Percentiles rank a stretch among this genome's conserved stretches.
Evolutionary conservation across 2,113 vertebrate genomes (phyloP).

Genomic region (Anhinga anhinga): DNA sequence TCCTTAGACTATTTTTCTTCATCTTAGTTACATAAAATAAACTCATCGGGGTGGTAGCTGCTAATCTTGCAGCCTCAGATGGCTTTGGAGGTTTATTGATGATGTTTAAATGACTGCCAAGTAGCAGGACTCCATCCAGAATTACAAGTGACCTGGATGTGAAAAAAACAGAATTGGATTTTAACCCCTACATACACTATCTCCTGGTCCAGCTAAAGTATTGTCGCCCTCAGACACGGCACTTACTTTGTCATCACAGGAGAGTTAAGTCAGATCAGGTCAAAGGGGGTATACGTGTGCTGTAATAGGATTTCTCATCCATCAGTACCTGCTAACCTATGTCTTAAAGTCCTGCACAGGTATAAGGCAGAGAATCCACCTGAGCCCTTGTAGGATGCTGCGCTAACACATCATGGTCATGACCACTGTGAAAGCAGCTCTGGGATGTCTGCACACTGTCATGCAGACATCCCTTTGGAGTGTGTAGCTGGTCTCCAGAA

Average conservation of each 20-base stretch:
- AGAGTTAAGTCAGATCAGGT: not conserved
- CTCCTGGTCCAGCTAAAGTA: not conserved
- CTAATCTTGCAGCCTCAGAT: not conserved
- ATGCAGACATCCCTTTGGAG: not conserved
- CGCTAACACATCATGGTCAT: not conserved
- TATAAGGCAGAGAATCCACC: not conserved
- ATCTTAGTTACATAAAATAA: slow-evolving; percentile 1
- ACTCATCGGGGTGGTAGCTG: not conserved
- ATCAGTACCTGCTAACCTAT: not conserved
- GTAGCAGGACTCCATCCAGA: not conserved
- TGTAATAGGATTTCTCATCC: not conserved
- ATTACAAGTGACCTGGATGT: not conserved
- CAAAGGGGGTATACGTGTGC: not conserved
- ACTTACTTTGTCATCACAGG: not conserved
- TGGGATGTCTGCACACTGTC: not conserved
- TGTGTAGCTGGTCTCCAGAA: not conserved
- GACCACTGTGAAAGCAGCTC: not conserved
- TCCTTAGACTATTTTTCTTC: slow-evolving; percentile 4
- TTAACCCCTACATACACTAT: not conserved
- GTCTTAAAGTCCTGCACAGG: not conserved
- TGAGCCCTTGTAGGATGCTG: not conserved
- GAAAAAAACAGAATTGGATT: not conserved
- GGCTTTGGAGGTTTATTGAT: slow-evolving; percentile 18
- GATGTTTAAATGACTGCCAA: slow-evolving; percentile 4
- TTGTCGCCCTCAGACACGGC: not conserved